A percentile compares a stretch with the other conserved stretches of the same genome.
phyloP scores from a whole-genome alignment of 2,888 invertebrate species.

The Leptopilina myrica region DNA sequence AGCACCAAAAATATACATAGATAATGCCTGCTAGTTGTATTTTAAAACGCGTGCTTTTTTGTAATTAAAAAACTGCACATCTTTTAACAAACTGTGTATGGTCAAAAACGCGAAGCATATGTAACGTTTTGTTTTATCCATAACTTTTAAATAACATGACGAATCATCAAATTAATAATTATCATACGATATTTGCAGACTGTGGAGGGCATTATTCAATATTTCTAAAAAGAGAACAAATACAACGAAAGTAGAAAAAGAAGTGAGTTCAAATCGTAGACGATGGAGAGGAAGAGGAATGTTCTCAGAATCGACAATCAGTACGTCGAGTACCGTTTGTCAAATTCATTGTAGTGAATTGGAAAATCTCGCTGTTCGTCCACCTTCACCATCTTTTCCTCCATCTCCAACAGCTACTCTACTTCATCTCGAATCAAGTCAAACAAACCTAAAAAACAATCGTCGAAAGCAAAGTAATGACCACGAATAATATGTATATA shows the following conservation, averaged over 20 bases:
- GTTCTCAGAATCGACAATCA: conserved; percentile 73
- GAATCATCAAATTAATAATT: not conserved
- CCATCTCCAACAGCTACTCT: conserved; percentile 63
- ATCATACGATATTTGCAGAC: conserved; percentile 51
- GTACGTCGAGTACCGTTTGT: conserved; percentile 73
- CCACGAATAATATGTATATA: conserved; percentile 50
- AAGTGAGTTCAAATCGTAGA: conserved; percentile 58
- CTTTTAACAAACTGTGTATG: no score
- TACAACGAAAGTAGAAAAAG: conserved; percentile 58
- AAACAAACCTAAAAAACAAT: conserved; percentile 55
- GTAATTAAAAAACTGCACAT: no score
- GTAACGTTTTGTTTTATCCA: no score
- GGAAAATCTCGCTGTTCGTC: conserved; percentile 68
- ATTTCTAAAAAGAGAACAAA: conserved; percentile 60
- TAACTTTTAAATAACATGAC: no score
- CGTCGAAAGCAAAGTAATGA: conserved; percentile 58
- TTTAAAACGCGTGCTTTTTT: no score
- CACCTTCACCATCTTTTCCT: conserved; percentile 59
- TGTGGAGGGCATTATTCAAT: conserved; percentile 60
- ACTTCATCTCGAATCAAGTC: conserved; percentile 62
- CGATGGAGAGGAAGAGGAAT: conserved; percentile 63
- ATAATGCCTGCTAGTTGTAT: no score
- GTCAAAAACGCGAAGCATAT: no score
- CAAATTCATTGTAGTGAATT: conserved; percentile 73
- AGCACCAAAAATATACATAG: no score